A percentile compares a stretch with the other conserved stretches of the same genome.
These are phyloP conservation scores for Anableps anableps DNA, from an alignment of 2,797 vertebrate species.

Conservation along the genomic window DNA sequence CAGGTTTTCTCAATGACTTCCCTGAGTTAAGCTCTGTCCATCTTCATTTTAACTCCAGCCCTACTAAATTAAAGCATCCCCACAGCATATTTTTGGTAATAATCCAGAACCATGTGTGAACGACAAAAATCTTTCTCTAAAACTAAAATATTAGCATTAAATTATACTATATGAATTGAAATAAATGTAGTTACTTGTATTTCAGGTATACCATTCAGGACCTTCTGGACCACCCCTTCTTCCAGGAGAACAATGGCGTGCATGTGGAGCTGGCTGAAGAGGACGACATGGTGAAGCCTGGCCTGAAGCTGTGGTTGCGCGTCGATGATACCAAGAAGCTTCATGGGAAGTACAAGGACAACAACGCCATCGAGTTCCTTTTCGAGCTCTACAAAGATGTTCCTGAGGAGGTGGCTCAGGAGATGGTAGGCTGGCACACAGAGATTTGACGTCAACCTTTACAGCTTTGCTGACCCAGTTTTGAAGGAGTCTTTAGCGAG, in stretches of 20 bases:
- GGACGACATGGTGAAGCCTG: conserved; percentile 90
- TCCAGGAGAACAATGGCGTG: conserved; percentile 95
- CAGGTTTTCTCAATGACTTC: neutral
- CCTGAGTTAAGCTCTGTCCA: neutral
- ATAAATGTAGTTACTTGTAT: neutral
- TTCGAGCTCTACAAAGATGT: conserved; percentile 96
- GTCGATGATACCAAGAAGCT: conserved; percentile 95
- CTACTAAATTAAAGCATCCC: too few species aligned
- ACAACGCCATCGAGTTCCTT: conserved; percentile 98
- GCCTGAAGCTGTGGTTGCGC: conserved; percentile 96
- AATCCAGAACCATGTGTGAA: neutral
- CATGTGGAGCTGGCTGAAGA: conserved; percentile 96
- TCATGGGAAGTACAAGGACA: conserved; percentile 96
- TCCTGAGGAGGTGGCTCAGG: conserved; percentile 96
- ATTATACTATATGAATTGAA: neutral
- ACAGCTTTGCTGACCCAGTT: conserved; percentile 9
- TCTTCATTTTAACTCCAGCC: neutral
- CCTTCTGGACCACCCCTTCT: conserved; percentile 94
- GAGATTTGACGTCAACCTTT: neutral
- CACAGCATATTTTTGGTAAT: neutral
- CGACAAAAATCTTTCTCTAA: neutral
- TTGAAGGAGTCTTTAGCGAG: conserved; percentile 36
- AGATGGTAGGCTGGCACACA: conserved; percentile 87
- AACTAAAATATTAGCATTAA: neutral
- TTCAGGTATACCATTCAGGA: conserved; percentile 96